Evolutionary conservation across 2,888 invertebrate genomes (phyloP).

Genomic region (Oscheius sp.): DNA sequence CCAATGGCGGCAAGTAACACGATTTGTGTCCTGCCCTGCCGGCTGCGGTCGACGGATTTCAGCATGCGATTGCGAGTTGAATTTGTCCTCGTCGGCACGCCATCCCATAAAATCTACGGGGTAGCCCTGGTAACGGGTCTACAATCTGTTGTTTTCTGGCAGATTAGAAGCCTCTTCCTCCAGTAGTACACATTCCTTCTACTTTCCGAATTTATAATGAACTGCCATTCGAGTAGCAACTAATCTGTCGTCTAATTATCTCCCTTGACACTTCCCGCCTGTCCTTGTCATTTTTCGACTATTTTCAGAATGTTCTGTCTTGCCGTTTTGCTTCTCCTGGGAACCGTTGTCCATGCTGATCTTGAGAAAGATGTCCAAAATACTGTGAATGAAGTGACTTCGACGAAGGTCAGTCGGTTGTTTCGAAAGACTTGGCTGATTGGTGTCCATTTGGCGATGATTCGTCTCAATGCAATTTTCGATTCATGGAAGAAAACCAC

Average conservation of each 20-base stretch:
- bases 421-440: conserved; percentile 16
- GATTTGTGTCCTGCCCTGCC: conserved; percentile 26
- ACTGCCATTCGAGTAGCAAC: too few relatives aligned
- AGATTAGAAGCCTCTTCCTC: neutral
- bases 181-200: too few relatives aligned
- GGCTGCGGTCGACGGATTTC: neutral
- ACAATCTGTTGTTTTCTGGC: neutral
- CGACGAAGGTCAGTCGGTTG: conserved; percentile 50
- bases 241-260: neutral
- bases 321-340: conserved; percentile 40
- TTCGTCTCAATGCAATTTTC: conserved; percentile 7
- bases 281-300: conserved; percentile 9
- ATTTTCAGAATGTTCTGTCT: conserved; percentile 30
- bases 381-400: conserved; percentile 60
- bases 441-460: conserved; percentile 24
- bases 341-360: conserved; percentile 37
- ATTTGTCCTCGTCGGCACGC: conserved; percentile 18
- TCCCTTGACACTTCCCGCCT: neutral
- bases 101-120: conserved; percentile 8
- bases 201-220: too few relatives aligned
- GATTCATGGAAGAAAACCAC: neutral
- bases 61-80: conserved; percentile 21
- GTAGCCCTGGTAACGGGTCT: neutral
- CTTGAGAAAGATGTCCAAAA: conserved; percentile 51
- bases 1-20: conserved; percentile 23